Evolutionary conservation across 92 coral and sea anemone genomes (phyloP), one percentile per base, ranked within the genome.

Genomic region (Paragorgia papillata): DNA sequence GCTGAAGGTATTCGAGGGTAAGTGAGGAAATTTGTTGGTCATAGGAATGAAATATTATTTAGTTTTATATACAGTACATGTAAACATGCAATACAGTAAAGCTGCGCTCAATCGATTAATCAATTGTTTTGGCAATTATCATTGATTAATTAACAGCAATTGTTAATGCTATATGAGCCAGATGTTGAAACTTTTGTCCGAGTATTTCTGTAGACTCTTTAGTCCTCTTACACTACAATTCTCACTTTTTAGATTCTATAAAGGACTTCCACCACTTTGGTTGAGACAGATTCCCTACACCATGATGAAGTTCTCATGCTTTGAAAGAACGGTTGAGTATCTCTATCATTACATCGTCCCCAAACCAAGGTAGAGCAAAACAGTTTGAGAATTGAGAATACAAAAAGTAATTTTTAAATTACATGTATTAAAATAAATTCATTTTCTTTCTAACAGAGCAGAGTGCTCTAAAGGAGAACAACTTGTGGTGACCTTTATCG

Each of bases 251-350:
- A 94, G 97, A 67, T 94, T 94, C 83, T 94, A 94, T 92, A 94
- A 94, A 57, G 98, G 98, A 9, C 88, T 94, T 17, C 98, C 98
- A 9, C 98, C 98, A 57, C 55, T 94, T 33, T 94, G 98, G 98
- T 86, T 94, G 89, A 60, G 98, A 70, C 98, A 94, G 85, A 94
- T 94, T 39, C 98, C 98, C 1, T 94, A 94, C 88, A 94, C 98
- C 73, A 94, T 94, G 98, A 94, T 94, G 98, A 94, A 94, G 87
- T 94, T 94, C 80, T 96, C 98, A 62, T 94, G 98, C 82, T 94
- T 94, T 79, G 98, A 94, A 80, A 83, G 98, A 75, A 94, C 98
- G 7, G 97, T 94, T 22, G 98, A 94, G 60, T 91, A 85, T 68
- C 71, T 94, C 58, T 94, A 94, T 86, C 92, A 89, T 74, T 2